Evolutionary conservation across 2,888 invertebrate species (phyloP), one percentile per base, ranked within the genome.

Genomic region (Rhagium mordax): DNA sequence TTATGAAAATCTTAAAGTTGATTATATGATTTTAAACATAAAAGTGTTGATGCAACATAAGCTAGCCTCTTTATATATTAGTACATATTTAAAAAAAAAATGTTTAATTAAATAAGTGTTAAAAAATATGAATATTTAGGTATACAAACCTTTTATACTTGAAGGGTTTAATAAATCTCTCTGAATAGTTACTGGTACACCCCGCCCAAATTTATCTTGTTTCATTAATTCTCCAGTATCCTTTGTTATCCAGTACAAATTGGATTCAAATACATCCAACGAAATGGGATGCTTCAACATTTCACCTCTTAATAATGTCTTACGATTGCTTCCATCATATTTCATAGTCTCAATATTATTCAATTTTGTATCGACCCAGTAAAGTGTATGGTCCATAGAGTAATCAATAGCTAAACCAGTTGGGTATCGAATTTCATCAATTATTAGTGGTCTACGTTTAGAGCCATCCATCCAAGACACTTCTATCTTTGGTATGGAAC

Each of bases 401-500:
- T 94, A 95, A 85, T 99, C 99, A 60, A 99, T 93, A 0, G 97
- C 92, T 8, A 99, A 86, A 0, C 98, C 97, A 0, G 96, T 92
- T 0, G 99, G 99, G 83, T 95, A 94, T 21, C 96, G 91, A 24
- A 99, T 91, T 70, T 81, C 92, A 74, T 96, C 96, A 0, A 94
- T 93, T 6, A 98, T 93, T 2, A 99, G 87, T 0, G 94, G 92
- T 67, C 94, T 90, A 1, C 98, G 91, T 85, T 96, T 95, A 0
- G 94, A 95, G 0, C 99, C 99, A 84, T 98, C 98, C 97, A 99
- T 96, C 97, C 98, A 98, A 1, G 97, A 92, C 3, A 94, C 92
- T 86, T 98, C 98, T 75, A 99, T 97, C 88, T 98, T 98, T 0
- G 97, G 96, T 2, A 93, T 93, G 0, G 94, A 93, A 4, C 98